Conservation (phyloP, 2,888 invertebrate genomes). For the Linnaemya tessellans region DNA sequence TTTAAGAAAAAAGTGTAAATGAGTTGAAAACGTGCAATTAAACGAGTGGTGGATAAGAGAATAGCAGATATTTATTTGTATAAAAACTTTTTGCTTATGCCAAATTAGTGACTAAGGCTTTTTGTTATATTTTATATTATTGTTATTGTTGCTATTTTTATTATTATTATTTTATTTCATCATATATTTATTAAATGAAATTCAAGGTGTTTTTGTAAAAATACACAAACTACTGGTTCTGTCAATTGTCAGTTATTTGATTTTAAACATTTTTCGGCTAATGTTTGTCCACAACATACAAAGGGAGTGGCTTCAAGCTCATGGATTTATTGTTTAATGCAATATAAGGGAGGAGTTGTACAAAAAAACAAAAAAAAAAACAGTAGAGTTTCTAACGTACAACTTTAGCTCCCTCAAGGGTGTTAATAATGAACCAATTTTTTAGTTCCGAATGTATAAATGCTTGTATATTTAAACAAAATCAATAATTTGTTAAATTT, state of each 20-base stretch:
- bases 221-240: conserved; percentile 8
- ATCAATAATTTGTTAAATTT: too few species aligned
- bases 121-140: background rate
- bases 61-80: background rate
- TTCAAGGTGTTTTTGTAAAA: conserved; percentile 29
- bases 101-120: conserved; percentile 1
- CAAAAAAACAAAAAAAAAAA: background rate
- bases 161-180: background rate
- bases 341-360: conserved; percentile 7
- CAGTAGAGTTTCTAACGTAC: too few species aligned
- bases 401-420: too few species aligned
- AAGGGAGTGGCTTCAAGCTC: conserved; percentile 17
- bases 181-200: conserved; percentile 9
- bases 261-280: background rate
- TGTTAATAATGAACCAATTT: too few species aligned
- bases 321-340: background rate
- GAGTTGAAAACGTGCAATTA: conserved; percentile 16
- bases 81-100: background rate
- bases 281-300: background rate
- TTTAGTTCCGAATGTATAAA: too few species aligned
- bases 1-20: conserved; percentile 22
- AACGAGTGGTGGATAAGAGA: background rate
- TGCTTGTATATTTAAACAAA: too few species aligned
- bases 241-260: conserved; percentile 4
- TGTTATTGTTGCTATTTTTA: background rate